Percentiles rank a stretch among this genome's conserved stretches.
Evolutionary conservation across 2,113 vertebrate genomes (phyloP).

Genomic region (Hemiprocne comata): DNA sequence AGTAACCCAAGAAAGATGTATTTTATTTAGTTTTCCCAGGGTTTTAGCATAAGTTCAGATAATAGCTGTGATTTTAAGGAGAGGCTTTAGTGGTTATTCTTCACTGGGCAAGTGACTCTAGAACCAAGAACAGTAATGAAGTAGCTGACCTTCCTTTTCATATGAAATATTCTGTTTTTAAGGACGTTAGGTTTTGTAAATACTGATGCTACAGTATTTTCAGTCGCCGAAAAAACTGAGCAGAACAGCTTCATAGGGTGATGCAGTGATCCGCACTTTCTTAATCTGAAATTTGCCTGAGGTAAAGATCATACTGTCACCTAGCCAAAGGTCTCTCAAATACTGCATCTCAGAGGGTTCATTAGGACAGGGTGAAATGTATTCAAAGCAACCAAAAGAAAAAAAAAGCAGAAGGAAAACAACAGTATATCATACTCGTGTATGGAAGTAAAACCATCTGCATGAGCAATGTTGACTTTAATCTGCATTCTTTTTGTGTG

Average conservation of each 20-base stretch:
- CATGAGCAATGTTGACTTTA: slow-evolving; percentile 41
- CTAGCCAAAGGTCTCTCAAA: slow-evolving; percentile 64
- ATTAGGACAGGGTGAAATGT: slow-evolving; percentile 73
- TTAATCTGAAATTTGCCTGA: slow-evolving; percentile 76
- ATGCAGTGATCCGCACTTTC: slow-evolving; percentile 69
- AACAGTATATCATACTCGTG: slow-evolving; percentile 5
- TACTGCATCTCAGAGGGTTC: slow-evolving; percentile 75
- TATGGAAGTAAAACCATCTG: slow-evolving; percentile 43
- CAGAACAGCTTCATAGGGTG: not conserved
- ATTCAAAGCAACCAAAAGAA: slow-evolving; percentile 61
- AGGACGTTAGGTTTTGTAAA: not conserved
- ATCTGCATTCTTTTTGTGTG: slow-evolving; percentile 17
- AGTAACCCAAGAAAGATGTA: not conserved
- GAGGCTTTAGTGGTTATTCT: not conserved
- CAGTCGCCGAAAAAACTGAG: not conserved
- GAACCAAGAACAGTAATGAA: not conserved
- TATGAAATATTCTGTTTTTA: not conserved
- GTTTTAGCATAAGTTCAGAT: not conserved
- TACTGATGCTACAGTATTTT: not conserved
- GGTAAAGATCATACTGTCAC: slow-evolving; percentile 68
- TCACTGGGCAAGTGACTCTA: not conserved
- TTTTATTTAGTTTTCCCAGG: not conserved
- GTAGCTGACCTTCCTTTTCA: not conserved
- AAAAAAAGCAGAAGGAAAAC: slow-evolving; percentile 32
- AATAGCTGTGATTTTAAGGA: not conserved